Base-by-base conservation (phyloP, 2,797 vertebrate species). In the Sus cebifrons region DNA sequence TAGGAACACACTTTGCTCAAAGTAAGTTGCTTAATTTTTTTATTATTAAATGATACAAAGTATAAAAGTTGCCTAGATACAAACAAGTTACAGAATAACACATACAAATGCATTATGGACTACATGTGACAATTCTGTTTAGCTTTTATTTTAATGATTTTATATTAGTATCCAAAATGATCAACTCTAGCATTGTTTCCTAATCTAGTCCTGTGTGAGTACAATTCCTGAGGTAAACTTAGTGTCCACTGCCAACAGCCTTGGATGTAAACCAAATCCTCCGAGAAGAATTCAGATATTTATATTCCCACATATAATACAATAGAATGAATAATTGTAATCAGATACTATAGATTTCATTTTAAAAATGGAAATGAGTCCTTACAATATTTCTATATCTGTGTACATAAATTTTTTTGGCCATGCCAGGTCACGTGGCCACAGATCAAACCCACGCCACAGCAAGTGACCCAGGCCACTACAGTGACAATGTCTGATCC, bases 221-320 rank as follows among this genome's bases (percentile, higher is more conserved):
- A 49, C 40, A 93, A 96, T 79, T 96, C 94, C 95, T 93, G 94
- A 97, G 89, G 93, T 92, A 86, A 96, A 87, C 54, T 78, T 29
- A 84, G 60, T 44, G 40, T 95, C 75, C 67, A 62, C 4, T 83
- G 82, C 62, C 87, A 91, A 87, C 70, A 81, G 15, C 92, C 73
- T 67, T 96, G 94, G 54, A 68, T 36, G 16, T 73, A 79, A 97
- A 91, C 70, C 90, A 91, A 95, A 54, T 62, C 70, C 75, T 86
- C 79, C 70, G 29, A 79, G 92, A 96, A 92, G 40, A 90, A 86
- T 68, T 87, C 79, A 65, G 56, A 67, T 88, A 86, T 94, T 95
- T 88, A 95, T 60, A 82, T 82, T 74, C 36, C 56, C 36, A 96
- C 36, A 86, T 75, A 67, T 0, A 71, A 86, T 65, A 94, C 18